Conservation (phyloP, 35 echinoderm and acorn worm genomes). For the Hemicentrotus pulcherrimus region DNA sequence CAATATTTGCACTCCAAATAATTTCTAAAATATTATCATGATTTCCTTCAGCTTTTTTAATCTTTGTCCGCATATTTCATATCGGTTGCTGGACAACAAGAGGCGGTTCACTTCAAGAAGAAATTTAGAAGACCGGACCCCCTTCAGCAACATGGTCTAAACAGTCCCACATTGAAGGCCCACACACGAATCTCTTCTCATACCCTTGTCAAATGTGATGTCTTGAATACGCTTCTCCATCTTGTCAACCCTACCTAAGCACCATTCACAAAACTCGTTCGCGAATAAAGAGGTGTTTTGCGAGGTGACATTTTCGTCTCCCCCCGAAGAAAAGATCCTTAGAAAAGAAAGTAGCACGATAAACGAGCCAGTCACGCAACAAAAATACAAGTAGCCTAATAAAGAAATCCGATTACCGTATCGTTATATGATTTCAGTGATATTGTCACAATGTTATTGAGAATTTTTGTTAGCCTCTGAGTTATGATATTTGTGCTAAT, state of each 20-base stretch:
- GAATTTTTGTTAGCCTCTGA: not conserved
- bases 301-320: not conserved
- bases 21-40: no score
- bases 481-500: slow-evolving; percentile 19
- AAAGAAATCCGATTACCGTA: not conserved
- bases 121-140: not conserved
- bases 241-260: not conserved
- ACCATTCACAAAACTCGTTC: not conserved
- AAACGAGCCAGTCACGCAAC: not conserved
- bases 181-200: not conserved
- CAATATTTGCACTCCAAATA: no score
- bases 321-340: not conserved
- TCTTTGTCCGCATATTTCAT: not conserved
- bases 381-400: not conserved
- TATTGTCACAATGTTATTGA: slow-evolving; percentile 13
- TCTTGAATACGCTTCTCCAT: not conserved
- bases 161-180: slow-evolving; percentile 8
- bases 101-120: not conserved
- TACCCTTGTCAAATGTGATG: not conserved
- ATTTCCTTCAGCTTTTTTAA: not conserved
- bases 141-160: not conserved
- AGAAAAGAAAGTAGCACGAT: not conserved
- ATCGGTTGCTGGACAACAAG: not conserved
- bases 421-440: not conserved
- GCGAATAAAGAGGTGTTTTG: not conserved